Evolutionary conservation across 2,113 vertebrate species (phyloP).

Genomic region (Pelodiscus sinensis): DNA sequence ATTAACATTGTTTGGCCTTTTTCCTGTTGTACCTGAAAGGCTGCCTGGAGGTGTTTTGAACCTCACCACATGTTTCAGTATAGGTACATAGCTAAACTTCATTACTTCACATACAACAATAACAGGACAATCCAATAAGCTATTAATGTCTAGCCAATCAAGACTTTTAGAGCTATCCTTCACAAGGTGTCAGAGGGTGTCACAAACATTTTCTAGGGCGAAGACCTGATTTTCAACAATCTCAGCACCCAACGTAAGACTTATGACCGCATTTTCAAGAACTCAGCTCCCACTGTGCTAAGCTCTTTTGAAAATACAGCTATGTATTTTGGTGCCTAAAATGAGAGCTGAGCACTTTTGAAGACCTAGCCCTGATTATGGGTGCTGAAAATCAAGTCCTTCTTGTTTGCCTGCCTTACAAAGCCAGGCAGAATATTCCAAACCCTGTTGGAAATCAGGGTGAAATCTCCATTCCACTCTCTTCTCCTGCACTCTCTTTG

Average conservation of each 20-base stretch:
- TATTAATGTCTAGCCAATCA: too few relatives aligned
- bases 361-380: background rate
- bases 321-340: rapidly evolving
- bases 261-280: background rate
- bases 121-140: too few relatives aligned
- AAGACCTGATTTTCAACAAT: background rate
- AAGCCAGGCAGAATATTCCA: background rate
- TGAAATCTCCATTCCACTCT: background rate
- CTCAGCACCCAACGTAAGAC: background rate
- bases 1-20: too few relatives aligned
- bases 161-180: too few relatives aligned
- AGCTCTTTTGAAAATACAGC: background rate
- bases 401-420: background rate
- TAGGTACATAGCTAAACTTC: too few relatives aligned
- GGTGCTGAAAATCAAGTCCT: background rate
- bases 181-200: too few relatives aligned
- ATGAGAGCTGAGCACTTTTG: rapidly evolving
- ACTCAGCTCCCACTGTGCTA: background rate
- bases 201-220: background rate
- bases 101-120: too few relatives aligned
- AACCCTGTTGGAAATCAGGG: background rate
- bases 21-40: too few relatives aligned
- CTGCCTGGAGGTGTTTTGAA: too few relatives aligned
- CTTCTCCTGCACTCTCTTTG: background rate
- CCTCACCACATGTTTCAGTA: too few relatives aligned